A percentile compares a stretch with the other conserved stretches of the same genome.
Evolutionary conservation across 1,140 invertebrate species (phyloP).

Genomic region (Diorhabda elongata): DNA sequence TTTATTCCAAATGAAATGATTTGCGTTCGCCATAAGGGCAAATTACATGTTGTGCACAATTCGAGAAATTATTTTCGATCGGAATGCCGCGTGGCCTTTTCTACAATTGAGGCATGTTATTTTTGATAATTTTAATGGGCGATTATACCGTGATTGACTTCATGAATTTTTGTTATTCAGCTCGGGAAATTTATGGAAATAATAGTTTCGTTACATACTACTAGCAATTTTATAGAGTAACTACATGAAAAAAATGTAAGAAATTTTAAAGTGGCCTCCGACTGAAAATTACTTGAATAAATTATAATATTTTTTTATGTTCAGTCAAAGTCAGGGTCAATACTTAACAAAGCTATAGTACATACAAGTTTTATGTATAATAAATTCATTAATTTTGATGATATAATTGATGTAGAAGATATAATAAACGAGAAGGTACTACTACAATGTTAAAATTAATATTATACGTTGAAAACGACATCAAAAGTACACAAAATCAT

Average conservation of each 20-base stretch:
- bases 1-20: constrained; percentile 12
- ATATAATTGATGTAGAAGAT: too few species aligned
- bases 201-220: constrained; percentile 1
- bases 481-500: too few species aligned
- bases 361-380: too few species aligned
- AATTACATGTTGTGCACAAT: constrained; percentile 16
- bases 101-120: constrained; percentile 11
- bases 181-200: background rate
- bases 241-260: background rate
- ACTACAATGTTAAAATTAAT: too few species aligned
- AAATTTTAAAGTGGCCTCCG: too few species aligned
- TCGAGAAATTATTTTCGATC: constrained; percentile 8
- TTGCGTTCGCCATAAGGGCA: constrained; percentile 6
- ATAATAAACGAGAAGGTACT: too few species aligned
- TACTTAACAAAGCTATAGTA: too few species aligned
- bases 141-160: constrained; percentile 2
- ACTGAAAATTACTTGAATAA: too few species aligned
- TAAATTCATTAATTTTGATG: too few species aligned
- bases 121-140: constrained; percentile 2
- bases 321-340: too few species aligned
- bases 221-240: background rate
- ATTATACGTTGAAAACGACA: too few species aligned
- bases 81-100: background rate
- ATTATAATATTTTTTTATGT: too few species aligned
- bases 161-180: background rate